Evolutionary conservation across 30 jellyfish, hydroid and myxozoan genomes (phyloP), one percentile per base, ranked within the genome.

Genomic region (Pseudorhiza aurosa): DNA sequence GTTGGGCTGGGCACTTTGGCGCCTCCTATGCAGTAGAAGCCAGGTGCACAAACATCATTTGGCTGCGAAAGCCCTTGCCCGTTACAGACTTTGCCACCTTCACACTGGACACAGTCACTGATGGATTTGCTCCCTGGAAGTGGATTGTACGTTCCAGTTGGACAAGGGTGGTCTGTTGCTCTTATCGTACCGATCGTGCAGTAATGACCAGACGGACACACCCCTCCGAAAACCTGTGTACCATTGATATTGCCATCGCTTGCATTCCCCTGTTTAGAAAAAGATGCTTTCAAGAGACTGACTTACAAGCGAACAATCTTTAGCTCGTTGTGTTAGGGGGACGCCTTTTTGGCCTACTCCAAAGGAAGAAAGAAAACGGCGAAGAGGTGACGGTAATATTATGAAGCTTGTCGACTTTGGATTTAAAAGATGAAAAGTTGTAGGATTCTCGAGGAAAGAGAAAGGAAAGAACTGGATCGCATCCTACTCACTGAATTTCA

Each of bases 141-240:
- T 8, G 99, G 96, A 72, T 93, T 86, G 72, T 80, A 93, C 7
- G 99, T 93, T 4, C 97, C 99, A 65, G 77, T 93, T 2, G 87
- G 94, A 81, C 99, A 93, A 3, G 82, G 87, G 65, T 70, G 39
- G 26, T 86, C 91, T 22, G 97, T 85, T 1, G 98, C 93, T 70
- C 90, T 65, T 49, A 59, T 56, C 7, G 97, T 65, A 31, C 97
- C 97, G 15, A 56, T 15, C 24, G 77, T 88, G 71, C 99, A 93
- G 85, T 63, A 93, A 62, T 93, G 96, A 44, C 99, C 99, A 8
- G 92, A 6, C 37, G 97, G 99, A 64, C 99, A 93, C 37, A 86
- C 96, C 1, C 99, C 99, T 31, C 99, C 99, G 68, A 62, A 93
- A 6, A 75, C 82, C 6, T 62, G 77, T 25, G 85, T 74, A 9